Conservation (phyloP, 2,113 vertebrate species). For the Uria aalge region DNA sequence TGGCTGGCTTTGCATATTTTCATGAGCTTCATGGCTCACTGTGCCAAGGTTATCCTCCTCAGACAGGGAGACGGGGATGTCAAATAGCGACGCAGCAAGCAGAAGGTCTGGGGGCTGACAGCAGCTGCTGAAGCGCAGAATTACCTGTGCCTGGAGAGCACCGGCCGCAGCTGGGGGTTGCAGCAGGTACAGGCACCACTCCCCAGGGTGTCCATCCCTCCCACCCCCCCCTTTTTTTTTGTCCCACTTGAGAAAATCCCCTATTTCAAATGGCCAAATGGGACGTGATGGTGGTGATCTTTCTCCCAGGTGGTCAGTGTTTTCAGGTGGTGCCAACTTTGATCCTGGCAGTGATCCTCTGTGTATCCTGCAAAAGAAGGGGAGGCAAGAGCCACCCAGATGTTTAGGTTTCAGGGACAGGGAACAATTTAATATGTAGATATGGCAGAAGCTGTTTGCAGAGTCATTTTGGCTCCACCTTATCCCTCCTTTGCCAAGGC, state of each 20-base stretch:
- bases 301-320: background rate
- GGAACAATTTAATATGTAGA: background rate
- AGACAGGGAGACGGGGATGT: background rate
- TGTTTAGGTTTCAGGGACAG: background rate
- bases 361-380: background rate
- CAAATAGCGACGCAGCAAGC: background rate
- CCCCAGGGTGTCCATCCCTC: background rate
- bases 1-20: slow-evolving; percentile 31
- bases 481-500: background rate
- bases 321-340: background rate
- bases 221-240: fast-evolving
- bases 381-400: background rate
- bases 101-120: background rate
- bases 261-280: background rate
- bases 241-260: background rate
- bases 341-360: background rate
- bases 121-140: background rate
- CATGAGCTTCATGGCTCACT: background rate
- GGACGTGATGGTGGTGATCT: background rate
- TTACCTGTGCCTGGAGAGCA: background rate
- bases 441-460: background rate
- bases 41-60: slow-evolving; percentile 13
- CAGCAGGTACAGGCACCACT: background rate
- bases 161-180: background rate
- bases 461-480: background rate